Conservation (phyloP, 1,140 invertebrate genomes). For the Habropoda laboriosa region DNA sequence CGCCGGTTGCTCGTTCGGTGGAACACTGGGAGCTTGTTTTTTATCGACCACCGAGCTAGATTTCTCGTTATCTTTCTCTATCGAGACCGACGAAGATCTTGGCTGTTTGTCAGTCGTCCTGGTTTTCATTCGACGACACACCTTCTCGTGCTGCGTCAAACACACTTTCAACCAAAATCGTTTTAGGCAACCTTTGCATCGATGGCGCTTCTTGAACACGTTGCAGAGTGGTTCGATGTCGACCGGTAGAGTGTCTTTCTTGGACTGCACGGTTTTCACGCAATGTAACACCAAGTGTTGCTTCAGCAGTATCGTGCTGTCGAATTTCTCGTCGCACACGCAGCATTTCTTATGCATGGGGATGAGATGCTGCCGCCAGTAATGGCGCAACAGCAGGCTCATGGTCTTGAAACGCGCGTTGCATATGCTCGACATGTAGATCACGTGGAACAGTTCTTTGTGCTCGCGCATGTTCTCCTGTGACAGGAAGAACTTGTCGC, state of each 20-base stretch:
- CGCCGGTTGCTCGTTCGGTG: too few species aligned
- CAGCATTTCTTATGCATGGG: conserved; percentile 54
- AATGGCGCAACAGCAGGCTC: conserved; percentile 61
- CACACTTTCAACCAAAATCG: conserved; percentile 40
- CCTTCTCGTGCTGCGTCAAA: conserved; percentile 52
- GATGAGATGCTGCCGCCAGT: conserved; percentile 53
- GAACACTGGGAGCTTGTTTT: too few species aligned
- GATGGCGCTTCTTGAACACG: conserved; percentile 11
- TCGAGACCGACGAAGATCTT: too few species aligned
- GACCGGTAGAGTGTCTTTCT: conserved; percentile 15
- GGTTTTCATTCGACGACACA: conserved; percentile 9
- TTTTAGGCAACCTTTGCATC: conserved; percentile 44
- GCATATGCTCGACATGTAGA: conserved; percentile 70
- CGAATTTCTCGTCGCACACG: conserved; percentile 55
- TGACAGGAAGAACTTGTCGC: conserved; percentile 45
- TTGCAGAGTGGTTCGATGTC: conserved; percentile 47
- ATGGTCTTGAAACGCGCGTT: conserved; percentile 45
- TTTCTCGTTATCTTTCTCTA: too few species aligned
- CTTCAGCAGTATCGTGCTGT: conserved; percentile 4
- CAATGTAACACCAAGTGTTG: conserved; percentile 66
- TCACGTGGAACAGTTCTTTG: conserved; percentile 44
- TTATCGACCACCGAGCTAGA: too few species aligned
- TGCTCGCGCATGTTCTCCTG: conserved; percentile 43
- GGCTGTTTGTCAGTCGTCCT: neutral
- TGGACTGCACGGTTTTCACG: conserved; percentile 48